These are phyloP conservation scores for Philopedon plagiatum DNA, from an alignment of 2,888 invertebrate species.

Conservation along the genomic window DNA sequence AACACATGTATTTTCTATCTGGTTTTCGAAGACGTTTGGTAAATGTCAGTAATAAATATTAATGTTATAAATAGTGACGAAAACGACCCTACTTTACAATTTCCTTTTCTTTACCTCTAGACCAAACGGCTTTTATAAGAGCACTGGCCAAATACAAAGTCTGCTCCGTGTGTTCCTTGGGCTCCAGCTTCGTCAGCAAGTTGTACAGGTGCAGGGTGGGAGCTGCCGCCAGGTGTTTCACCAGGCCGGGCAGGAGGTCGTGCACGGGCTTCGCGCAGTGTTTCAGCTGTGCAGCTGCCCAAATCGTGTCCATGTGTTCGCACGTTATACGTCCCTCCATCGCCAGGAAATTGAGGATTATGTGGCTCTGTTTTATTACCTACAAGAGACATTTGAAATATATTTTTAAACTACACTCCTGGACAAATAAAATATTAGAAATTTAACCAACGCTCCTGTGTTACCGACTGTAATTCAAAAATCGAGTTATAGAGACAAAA, in stretches of 20 bases:
- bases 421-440: no score
- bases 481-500: no score
- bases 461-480: no score
- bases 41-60: no score
- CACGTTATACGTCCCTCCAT: constrained; percentile 92
- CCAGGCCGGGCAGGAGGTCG: constrained; percentile 90
- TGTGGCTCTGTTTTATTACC: constrained; percentile 95
- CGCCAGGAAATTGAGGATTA: constrained; percentile 92
- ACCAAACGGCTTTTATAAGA: constrained; percentile 92
- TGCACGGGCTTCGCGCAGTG: constrained; percentile 96
- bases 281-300: constrained; percentile 95
- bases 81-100: no score
- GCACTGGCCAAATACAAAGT: constrained; percentile 92
- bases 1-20: no score
- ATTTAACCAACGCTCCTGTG: no score
- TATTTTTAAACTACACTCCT: no score
- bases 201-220: constrained; percentile 92
- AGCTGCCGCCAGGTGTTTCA: constrained; percentile 89
- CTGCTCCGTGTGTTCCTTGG: constrained; percentile 94
- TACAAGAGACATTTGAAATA: constrained; percentile 62
- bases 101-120: constrained; percentile 72
- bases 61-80: no score
- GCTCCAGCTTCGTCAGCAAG: constrained; percentile 88
- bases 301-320: constrained; percentile 92
- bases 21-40: no score